phyloP scores from a whole-genome alignment of 2,113 vertebrate genomes.

The Cinclus cinclus region DNA sequence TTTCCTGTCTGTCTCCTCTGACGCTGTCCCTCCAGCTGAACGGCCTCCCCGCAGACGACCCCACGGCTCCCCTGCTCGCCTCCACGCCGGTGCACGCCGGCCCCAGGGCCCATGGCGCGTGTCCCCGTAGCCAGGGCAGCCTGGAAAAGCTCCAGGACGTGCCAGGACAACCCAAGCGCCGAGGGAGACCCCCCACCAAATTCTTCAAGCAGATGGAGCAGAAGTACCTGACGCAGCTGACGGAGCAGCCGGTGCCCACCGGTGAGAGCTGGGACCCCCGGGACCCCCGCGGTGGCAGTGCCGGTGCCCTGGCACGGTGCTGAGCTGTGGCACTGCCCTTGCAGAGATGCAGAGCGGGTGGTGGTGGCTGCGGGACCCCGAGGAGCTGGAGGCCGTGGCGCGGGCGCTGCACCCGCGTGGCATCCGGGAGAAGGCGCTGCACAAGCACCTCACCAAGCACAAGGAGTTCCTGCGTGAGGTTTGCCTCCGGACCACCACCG shows the following conservation, averaged over 20 bases:
- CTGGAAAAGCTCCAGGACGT: constrained; percentile 58
- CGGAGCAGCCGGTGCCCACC: constrained; percentile 87
- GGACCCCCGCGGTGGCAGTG: fast-evolving
- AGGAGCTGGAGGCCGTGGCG: constrained; percentile 81
- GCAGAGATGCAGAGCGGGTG: constrained; percentile 90
- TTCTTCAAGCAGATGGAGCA: constrained; percentile 91
- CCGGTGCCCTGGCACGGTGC: fast-evolving
- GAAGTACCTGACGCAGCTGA: constrained; percentile 88
- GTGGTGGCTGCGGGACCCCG: constrained; percentile 92
- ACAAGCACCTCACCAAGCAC: constrained; percentile 94
- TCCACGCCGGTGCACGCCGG: constrained; percentile 49
- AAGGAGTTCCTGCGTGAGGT: constrained; percentile 88
- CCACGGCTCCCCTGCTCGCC: constrained; percentile 43
- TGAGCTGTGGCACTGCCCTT: neutral
- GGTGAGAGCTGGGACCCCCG: constrained; percentile 69
- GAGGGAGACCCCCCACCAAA: constrained; percentile 87
- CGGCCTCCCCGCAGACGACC: constrained; percentile 28
- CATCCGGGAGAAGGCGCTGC: constrained; percentile 88
- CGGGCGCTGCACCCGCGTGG: constrained; percentile 88
- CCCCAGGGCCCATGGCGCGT: constrained; percentile 41
- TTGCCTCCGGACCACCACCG: constrained; percentile 77
- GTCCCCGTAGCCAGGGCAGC: constrained; percentile 22
- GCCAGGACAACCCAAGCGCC: constrained; percentile 80
- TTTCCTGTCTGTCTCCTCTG: fast-evolving
- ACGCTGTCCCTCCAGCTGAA: neutral